phyloP scores from a whole-genome alignment of 2,888 invertebrate species.

The Leptopterna dolabrata region DNA sequence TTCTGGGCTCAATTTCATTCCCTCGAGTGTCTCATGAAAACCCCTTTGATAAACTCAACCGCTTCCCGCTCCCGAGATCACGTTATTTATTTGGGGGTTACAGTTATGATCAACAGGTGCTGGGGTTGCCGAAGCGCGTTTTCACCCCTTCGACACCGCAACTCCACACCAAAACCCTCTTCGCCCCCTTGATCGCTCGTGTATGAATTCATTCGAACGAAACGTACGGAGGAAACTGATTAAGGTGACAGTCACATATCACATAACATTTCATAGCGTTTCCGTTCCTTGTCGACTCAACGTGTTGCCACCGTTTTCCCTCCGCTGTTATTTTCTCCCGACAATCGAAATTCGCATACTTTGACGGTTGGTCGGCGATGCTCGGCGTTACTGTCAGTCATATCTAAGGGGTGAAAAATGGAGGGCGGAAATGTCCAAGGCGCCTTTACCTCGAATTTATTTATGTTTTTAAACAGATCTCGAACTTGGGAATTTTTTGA shows the following conservation, averaged over 20 bases:
- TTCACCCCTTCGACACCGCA: not conserved
- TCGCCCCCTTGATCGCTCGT: not conserved
- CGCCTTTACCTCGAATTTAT: no score
- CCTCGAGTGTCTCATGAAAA: not conserved
- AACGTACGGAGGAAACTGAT: not conserved
- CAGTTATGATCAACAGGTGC: constrained; percentile 6
- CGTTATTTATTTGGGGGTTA: not conserved
- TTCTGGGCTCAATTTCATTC: not conserved
- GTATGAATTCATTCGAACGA: not conserved
- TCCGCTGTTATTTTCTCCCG: not conserved
- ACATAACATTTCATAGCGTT: not conserved
- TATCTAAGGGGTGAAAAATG: no score
- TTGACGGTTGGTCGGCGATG: no score
- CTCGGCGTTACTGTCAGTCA: no score
- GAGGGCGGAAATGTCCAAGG: no score
- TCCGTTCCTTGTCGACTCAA: not conserved
- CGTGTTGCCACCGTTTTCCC: not conserved
- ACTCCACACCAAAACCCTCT: not conserved
- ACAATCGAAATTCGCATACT: no score
- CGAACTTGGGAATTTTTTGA: no score
- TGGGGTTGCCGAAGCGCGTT: not conserved
- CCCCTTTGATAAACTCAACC: not conserved
- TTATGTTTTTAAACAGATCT: no score
- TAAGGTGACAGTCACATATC: not conserved
- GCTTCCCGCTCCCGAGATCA: not conserved